phyloP scores from a whole-genome alignment of 2,797 vertebrate genomes.

The Acipenser ruthenus region DNA sequence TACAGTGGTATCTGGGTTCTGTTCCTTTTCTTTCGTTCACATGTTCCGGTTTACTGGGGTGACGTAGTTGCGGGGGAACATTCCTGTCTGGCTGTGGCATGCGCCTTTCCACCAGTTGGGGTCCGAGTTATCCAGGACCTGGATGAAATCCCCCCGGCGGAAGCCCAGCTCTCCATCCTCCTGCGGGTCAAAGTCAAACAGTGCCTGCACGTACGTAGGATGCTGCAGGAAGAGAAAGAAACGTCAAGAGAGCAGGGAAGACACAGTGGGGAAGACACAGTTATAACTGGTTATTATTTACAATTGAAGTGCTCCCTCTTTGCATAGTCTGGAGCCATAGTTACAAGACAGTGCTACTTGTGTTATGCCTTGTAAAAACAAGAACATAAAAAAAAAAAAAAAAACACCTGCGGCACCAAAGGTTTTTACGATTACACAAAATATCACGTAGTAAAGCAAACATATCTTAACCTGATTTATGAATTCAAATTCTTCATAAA shows the following conservation, averaged over 20 bases:
- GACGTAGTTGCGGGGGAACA: slow-evolving; percentile 98
- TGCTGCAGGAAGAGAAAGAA: slow-evolving; percentile 56
- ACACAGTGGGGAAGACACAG: background rate
- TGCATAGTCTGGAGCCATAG: too few relatives aligned
- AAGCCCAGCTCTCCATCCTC: slow-evolving; percentile 96
- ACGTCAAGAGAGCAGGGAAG: background rate
- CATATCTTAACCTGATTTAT: too few relatives aligned
- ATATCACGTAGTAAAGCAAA: too few relatives aligned
- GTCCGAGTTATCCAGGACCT: slow-evolving; percentile 93
- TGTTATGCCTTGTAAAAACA: too few relatives aligned
- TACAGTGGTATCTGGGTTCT: slow-evolving; percentile 26
- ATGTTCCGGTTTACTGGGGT: slow-evolving; percentile 92
- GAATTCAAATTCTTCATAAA: too few relatives aligned
- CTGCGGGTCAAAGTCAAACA: slow-evolving; percentile 97
- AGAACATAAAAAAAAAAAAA: background rate
- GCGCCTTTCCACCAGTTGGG: slow-evolving; percentile 96
- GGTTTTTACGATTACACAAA: too few relatives aligned
- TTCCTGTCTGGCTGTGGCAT: slow-evolving; percentile 92
- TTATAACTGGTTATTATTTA: background rate
- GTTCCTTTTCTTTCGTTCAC: slow-evolving; percentile 49
- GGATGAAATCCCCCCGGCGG: slow-evolving; percentile 93
- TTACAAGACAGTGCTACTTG: too few relatives aligned
- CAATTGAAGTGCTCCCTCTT: background rate
- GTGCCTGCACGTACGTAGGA: slow-evolving; percentile 91
- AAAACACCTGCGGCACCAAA: too few relatives aligned